Conservation (phyloP, 2,888 invertebrate species). For the Scaptomyza tumidula region DNA sequence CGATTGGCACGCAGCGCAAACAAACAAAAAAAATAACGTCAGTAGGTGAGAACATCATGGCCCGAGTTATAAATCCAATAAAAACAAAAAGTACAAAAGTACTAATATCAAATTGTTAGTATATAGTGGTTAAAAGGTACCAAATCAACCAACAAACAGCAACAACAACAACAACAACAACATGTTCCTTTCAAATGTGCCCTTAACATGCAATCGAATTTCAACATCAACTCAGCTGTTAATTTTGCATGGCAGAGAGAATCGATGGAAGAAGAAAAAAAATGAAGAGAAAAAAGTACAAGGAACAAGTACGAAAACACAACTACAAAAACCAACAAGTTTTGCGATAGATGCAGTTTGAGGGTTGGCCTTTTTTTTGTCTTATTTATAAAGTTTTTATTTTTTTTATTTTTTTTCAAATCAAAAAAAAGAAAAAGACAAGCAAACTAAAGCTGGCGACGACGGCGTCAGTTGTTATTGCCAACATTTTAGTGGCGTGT, state of each 20-base stretch:
- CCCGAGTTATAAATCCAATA: conserved; percentile 53
- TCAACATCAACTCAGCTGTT: conserved; percentile 60
- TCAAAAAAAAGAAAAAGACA: conserved; percentile 19
- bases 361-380: conserved; percentile 38
- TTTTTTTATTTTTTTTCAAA: conserved; percentile 13
- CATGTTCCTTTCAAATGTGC: conserved; percentile 39
- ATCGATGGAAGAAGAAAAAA: conserved; percentile 24
- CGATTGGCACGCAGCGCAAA: conserved; percentile 49
- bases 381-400: neutral
- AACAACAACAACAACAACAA: neutral
- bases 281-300: conserved; percentile 2
- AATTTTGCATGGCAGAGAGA: conserved; percentile 60
- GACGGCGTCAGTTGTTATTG: conserved; percentile 71
- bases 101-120: conserved; percentile 3
- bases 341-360: conserved; percentile 40
- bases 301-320: neutral
- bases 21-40: conserved; percentile 22
- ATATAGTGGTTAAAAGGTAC: conserved; percentile 10
- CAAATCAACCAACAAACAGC: conserved; percentile 8
- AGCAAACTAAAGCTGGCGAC: conserved; percentile 31
- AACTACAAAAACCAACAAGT: conserved; percentile 45
- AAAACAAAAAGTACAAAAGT: conserved; percentile 18
- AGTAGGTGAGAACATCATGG: conserved; percentile 45
- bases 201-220: conserved; percentile 69
- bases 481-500: conserved; percentile 60